Evolutionary conservation across 2,113 vertebrate species (phyloP).

Genomic region (Megalops atlanticus): DNA sequence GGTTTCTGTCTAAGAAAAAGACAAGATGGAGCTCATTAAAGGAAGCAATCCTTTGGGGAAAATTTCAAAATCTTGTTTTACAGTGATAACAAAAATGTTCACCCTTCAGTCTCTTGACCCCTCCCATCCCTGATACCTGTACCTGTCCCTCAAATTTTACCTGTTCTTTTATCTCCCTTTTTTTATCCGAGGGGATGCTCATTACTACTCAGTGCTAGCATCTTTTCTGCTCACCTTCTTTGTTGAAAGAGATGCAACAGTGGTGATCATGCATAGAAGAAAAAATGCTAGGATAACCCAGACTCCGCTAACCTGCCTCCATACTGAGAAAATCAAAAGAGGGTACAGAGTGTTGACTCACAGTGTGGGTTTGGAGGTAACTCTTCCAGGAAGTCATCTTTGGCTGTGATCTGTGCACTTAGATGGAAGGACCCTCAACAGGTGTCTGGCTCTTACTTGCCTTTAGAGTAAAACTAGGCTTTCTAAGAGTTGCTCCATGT

Average conservation of each 20-base stretch:
- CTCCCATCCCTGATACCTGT: neutral
- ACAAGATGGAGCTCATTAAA: neutral
- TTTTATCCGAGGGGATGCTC: conserved; percentile 29
- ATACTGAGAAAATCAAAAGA: conserved; percentile 45
- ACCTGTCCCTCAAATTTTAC: neutral
- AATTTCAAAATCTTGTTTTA: neutral
- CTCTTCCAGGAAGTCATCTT: conserved; percentile 13
- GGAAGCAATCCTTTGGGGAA: neutral
- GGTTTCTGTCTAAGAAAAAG: neutral
- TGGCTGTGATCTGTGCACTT: neutral
- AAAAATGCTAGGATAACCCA: conserved; percentile 53
- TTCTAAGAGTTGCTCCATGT: conserved; percentile 27
- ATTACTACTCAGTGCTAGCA: conserved; percentile 45
- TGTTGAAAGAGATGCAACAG: conserved; percentile 50
- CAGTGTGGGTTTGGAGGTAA: conserved; percentile 52
- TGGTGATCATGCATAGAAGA: conserved; percentile 30
- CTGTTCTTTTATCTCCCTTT: too few species aligned
- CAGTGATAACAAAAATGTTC: too few species aligned
- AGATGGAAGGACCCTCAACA: neutral
- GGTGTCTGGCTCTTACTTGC: neutral
- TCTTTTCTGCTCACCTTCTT: neutral
- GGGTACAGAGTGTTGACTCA: conserved; percentile 59
- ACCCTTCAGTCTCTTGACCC: neutral
- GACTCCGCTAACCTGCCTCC: conserved; percentile 53
- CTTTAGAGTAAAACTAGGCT: neutral